Percentiles rank a stretch among this genome's conserved stretches.
Conservation (phyloP, 2,113 vertebrate genomes). For the Trachemys scripta region DNA sequence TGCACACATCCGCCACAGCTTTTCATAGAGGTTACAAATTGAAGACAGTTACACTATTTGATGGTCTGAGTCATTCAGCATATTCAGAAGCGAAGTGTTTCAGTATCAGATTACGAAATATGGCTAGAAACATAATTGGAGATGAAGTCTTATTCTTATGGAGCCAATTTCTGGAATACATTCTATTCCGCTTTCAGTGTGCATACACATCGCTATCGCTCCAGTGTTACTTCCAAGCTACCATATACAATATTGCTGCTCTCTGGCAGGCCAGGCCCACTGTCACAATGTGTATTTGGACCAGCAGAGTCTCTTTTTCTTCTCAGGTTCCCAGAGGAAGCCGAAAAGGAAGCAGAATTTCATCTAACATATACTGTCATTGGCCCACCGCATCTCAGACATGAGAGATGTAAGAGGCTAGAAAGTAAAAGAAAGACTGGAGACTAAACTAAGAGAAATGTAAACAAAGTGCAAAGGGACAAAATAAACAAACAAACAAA, state of each 20-base stretch:
- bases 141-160: neutral
- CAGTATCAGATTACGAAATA: neutral
- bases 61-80: neutral
- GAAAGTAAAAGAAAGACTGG: neutral
- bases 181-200: neutral
- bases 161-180: neutral
- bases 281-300: neutral
- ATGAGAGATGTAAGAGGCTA: neutral
- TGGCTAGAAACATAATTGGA: neutral
- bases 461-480: neutral
- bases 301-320: neutral
- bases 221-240: accelerated
- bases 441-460: neutral
- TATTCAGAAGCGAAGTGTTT: neutral
- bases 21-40: neutral
- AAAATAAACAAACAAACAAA: neutral
- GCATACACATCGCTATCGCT: neutral
- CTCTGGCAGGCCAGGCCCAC: neutral
- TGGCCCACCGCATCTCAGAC: neutral
- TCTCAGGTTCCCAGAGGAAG: neutral
- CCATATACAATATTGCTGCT: accelerated
- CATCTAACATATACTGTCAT: neutral
- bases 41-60: neutral
- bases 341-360: neutral
- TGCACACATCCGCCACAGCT: neutral